These are phyloP conservation scores for Lottia gigantea DNA, from an alignment of 2,888 invertebrate genomes.

Conservation along the genomic window DNA sequence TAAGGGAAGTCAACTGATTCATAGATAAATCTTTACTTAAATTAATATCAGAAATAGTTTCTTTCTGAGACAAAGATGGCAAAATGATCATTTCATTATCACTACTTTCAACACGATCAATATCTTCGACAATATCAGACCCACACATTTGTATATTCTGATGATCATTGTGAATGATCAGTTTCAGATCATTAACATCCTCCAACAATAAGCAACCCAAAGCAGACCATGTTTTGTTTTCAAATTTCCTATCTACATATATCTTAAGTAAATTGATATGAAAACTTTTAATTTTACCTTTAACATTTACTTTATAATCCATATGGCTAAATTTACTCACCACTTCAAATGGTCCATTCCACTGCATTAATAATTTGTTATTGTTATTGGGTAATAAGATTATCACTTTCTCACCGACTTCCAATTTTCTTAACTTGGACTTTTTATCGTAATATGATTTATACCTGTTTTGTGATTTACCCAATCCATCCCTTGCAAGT, in stretches of 20 bases:
- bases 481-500: conserved; percentile 9
- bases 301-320: conserved; percentile 18
- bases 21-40: not conserved
- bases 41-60: not conserved
- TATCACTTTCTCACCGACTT: conserved; percentile 22
- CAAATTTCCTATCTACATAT: conserved; percentile 5
- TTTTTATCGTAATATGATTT: conserved; percentile 19
- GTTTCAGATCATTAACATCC: not conserved
- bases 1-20: not conserved
- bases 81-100: not conserved
- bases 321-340: conserved; percentile 5
- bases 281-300: conserved; percentile 14
- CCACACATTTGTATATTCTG: too few species aligned
- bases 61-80: not conserved
- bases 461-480: conserved; percentile 8
- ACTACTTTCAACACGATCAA: not conserved
- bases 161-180: too few species aligned
- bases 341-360: conserved; percentile 30
- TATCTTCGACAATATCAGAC: not conserved
- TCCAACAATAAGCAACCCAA: not conserved
- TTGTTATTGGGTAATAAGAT: conserved; percentile 22
- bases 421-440: conserved; percentile 11
- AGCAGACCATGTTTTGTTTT: too few species aligned
- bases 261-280: conserved; percentile 29
- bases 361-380: conserved; percentile 24